Conservation (phyloP, 92 coral and sea anemone species). For the Heteractis magnifica region DNA sequence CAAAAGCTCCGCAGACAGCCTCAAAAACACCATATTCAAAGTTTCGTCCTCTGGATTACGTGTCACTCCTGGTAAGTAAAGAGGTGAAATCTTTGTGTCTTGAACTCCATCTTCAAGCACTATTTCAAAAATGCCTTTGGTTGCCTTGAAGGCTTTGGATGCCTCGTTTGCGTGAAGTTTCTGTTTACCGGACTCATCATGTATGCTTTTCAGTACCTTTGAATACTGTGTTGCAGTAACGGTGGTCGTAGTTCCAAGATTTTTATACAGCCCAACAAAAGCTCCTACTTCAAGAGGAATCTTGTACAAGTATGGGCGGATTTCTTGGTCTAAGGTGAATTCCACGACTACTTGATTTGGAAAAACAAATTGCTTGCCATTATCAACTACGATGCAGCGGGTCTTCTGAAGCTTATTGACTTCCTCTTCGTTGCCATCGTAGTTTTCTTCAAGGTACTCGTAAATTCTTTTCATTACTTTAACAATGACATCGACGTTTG, state of each 20-base stretch:
- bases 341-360: constrained; percentile 61
- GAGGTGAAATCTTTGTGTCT: background rate
- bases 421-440: background rate
- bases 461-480: constrained; percentile 65
- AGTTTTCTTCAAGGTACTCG: constrained; percentile 40
- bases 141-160: constrained; percentile 37
- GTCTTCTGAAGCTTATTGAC: constrained; percentile 13
- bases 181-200: constrained; percentile 23
- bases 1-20: constrained; percentile 51
- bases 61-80: constrained; percentile 44
- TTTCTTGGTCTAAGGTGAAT: constrained; percentile 34
- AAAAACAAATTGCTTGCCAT: constrained; percentile 47
- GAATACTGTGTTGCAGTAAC: constrained; percentile 59
- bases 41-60: background rate
- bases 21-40: constrained; percentile 22
- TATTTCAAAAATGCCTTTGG: constrained; percentile 53
- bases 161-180: constrained; percentile 51
- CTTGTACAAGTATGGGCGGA: constrained; percentile 63
- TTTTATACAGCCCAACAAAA: constrained; percentile 39
- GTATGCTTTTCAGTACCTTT: constrained; percentile 50
- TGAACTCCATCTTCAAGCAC: constrained; percentile 15
- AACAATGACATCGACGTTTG: background rate
- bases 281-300: constrained; percentile 46
- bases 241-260: constrained; percentile 52
- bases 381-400: constrained; percentile 62